Percentiles rank a stretch among this genome's conserved stretches.
phyloP scores from a whole-genome alignment of 1,140 invertebrate species.

The Babylonia areolata region DNA sequence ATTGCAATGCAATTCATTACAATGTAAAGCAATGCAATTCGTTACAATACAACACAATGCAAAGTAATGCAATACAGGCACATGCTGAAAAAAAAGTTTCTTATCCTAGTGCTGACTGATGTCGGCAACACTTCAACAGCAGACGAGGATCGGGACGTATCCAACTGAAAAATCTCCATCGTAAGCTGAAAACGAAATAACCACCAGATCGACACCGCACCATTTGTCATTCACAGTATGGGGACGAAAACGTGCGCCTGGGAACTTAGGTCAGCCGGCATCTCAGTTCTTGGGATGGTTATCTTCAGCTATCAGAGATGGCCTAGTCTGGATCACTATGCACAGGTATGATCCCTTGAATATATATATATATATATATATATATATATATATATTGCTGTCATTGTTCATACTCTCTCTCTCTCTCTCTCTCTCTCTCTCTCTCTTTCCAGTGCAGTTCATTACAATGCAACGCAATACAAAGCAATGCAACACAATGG shows the following conservation, averaged over 20 bases:
- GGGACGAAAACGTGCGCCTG: conserved; percentile 21
- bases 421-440: too few species aligned
- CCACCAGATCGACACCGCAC: neutral
- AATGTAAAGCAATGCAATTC: too few species aligned
- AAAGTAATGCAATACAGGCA: too few species aligned
- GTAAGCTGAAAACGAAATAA: neutral
- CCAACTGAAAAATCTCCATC: neutral
- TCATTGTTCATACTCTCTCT: too few species aligned
- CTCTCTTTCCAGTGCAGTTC: too few species aligned
- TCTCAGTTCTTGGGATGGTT: neutral
- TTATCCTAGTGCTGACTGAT: conserved; percentile 44
- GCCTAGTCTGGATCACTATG: conserved; percentile 44
- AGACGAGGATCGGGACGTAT: conserved; percentile 37
- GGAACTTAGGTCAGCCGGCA: conserved; percentile 43
- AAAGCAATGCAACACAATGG: too few species aligned
- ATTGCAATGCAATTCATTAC: too few species aligned
- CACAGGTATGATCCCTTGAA: conserved; percentile 48
- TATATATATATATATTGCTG: too few species aligned
- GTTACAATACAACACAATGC: too few species aligned
- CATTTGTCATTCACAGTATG: conserved; percentile 43
- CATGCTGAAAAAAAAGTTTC: conserved; percentile 33
- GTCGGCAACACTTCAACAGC: conserved; percentile 41
- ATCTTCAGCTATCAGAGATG: conserved; percentile 24
- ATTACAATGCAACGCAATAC: too few species aligned
- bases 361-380: too few species aligned